Percentiles rank a stretch among this genome's conserved stretches.
Evolutionary conservation across 2,888 invertebrate species (phyloP).

Genomic region (Siphlonurus alternatus): DNA sequence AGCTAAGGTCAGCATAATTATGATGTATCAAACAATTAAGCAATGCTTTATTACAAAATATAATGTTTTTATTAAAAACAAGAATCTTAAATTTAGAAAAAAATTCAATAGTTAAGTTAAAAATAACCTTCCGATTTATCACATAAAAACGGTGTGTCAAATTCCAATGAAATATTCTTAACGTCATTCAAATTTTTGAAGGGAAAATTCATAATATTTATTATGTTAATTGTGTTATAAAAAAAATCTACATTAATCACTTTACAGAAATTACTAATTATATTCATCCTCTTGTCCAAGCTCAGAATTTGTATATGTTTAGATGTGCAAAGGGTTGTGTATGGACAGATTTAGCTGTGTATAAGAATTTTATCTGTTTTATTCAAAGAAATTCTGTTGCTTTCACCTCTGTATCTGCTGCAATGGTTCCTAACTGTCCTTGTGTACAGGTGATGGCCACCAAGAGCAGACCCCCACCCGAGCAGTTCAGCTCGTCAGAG

Average conservation of each 20-base stretch:
- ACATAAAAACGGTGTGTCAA: neutral
- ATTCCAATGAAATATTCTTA: neutral
- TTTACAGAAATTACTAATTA: too few relatives aligned
- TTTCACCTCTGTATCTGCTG: too few relatives aligned
- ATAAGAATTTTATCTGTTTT: too few relatives aligned
- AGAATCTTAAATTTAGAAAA: neutral
- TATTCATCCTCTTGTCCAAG: too few relatives aligned
- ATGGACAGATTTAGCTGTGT: conserved; percentile 8
- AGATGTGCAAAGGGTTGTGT: neutral
- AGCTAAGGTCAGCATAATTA: conserved; percentile 41
- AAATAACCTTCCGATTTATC: neutral
- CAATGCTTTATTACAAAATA: too few relatives aligned
- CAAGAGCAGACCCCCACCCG: neutral
- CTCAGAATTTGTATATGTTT: neutral
- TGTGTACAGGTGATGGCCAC: neutral
- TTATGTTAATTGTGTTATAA: too few relatives aligned
- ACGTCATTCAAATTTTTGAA: neutral
- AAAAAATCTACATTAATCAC: too few relatives aligned
- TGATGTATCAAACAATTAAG: neutral
- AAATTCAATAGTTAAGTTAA: neutral
- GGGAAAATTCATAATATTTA: too few relatives aligned
- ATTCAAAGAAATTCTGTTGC: too few relatives aligned
- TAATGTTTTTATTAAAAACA: too few relatives aligned
- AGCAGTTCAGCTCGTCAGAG: neutral
- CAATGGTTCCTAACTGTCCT: too few relatives aligned